Evolutionary conservation across 2,888 invertebrate genomes (phyloP).

Genomic region (Drosophila testacea): DNA sequence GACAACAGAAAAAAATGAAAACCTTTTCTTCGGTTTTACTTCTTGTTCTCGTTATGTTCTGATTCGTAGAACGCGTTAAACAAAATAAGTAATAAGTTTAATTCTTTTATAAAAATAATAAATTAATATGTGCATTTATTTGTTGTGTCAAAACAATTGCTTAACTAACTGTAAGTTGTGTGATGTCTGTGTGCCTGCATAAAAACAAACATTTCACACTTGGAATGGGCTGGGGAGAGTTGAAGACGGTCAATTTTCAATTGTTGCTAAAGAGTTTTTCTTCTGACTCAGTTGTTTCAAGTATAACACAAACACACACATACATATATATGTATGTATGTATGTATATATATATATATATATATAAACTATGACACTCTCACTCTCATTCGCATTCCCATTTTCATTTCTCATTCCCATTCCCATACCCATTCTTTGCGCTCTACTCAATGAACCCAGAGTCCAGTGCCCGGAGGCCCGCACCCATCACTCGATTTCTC

Average conservation of each 20-base stretch:
- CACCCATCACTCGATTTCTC: conserved; percentile 27
- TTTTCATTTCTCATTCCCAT: conserved; percentile 12
- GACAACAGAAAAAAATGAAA: no score
- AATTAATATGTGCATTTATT: no score
- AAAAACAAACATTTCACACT: conserved; percentile 55
- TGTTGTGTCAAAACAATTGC: no score
- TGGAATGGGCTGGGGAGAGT: not conserved
- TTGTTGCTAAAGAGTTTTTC: conserved; percentile 70
- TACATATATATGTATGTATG: conserved; percentile 9
- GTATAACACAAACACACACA: conserved; percentile 9
- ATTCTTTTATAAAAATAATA: no score
- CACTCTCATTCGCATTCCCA: conserved; percentile 30
- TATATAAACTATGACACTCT: conserved; percentile 5
- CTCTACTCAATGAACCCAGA: conserved; percentile 41
- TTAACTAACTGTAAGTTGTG: not conserved
- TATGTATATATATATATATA: not conserved
- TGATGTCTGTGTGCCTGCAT: conserved; percentile 41
- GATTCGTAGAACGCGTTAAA: no score
- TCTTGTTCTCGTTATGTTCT: no score
- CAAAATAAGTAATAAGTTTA: no score
- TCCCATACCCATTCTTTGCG: conserved; percentile 8
- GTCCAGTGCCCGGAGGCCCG: conserved; percentile 27
- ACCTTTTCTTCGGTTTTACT: no score
- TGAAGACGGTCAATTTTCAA: conserved; percentile 55
- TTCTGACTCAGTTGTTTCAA: conserved; percentile 47